Evolutionary conservation across 2,113 vertebrate species (phyloP), one percentile per base, ranked within the genome.

Genomic region (Psephotus haematonotus): DNA sequence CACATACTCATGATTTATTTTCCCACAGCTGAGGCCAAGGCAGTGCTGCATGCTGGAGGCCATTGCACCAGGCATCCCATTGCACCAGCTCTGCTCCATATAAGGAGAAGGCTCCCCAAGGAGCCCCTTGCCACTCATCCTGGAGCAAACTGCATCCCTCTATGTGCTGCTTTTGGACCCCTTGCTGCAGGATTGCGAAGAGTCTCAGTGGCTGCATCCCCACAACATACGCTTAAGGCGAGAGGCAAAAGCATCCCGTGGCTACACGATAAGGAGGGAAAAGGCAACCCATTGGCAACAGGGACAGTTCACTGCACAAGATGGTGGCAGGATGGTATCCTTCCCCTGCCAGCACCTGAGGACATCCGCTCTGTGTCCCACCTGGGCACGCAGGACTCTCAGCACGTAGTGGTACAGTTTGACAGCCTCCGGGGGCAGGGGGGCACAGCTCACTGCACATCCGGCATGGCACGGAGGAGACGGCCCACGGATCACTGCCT

Each of bases 131-230:
- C 23, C 1, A 1, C 57, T 67, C 8, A 3, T 22, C 44, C 46
- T 1, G 5, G 11, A 5, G 28, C 0, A 0, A 76, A 53, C 10
- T 1, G 3, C 6, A 52, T 44, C 37, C 64, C 13, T 71, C 19
- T 39, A 12, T 60, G 33, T 35, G 35, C 15, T 33, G 3, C 13
- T 60, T 76, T n/a, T 70, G 49, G 12, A 46, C 4, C 25, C 10
- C 47, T 75, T 1, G 0, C 24, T 67, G 24, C 3, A 7, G 37
- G 19, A 59, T 13, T 6, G 1, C 0, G 1, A 70, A 28, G 15
- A 7, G 2, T 39, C 35, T 89, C 0, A 0, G 16, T 19, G 43
- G 52, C 52, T 53, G 80, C 63, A 62, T 28, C 28, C 18, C 28
- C 9, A 1, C 1, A 4, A 22, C 0, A 0, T 3, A 23, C 7